Base-by-base conservation (phyloP, 2,888 invertebrate species). In the Odontomyia ornata region DNA sequence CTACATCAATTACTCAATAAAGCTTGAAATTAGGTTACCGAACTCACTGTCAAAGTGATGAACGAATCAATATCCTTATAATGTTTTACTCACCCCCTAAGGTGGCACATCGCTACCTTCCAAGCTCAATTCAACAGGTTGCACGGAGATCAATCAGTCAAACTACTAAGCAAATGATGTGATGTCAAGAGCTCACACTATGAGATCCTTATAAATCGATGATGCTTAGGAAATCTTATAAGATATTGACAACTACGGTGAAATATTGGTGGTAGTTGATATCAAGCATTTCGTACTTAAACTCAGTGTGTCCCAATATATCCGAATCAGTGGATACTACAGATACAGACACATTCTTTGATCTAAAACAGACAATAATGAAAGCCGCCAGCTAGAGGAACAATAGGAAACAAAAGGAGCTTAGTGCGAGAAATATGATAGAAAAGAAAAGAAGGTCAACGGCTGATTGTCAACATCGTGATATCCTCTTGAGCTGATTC, bases 191-290 rank as follows among this genome's bases (percentile, higher is more conserved):
- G 25, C 60, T 25, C 60, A 21, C 18, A 21, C 5, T 18, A 4
- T 60, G 60, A 60, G 23, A 25, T 60, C 60, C 60, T 60, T 60
- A 60, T 60, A 60, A 60, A 60, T 60, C 60, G 25, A 60, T 60
- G 60, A 60, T 25, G 7, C 60, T 60, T 60, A 60, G 23, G 25
- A 21, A 60, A 23, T 60, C 60, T 60, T 23, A n/a, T n/a, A 60
- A 60, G 60, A 60, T 13, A 60, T 60, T 25, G 52, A 52, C 52
- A 52, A 4, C 52, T 52, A 52, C 18, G n/a, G 36, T 36, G 52
- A 52, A 18, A 52, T 18, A 52, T 52, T 52, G 13, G 52, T 52
- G 52, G 18, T 52, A 52, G 52, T 52, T 52, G n/a, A n/a, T 52
- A 52, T 52, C 52, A 52, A 52, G 52, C 52, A 52, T 52, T 18